A percentile compares a stretch with the other conserved stretches of the same genome.
Conservation (phyloP, 1,140 invertebrate species). For the Phymastichus coffea region DNA sequence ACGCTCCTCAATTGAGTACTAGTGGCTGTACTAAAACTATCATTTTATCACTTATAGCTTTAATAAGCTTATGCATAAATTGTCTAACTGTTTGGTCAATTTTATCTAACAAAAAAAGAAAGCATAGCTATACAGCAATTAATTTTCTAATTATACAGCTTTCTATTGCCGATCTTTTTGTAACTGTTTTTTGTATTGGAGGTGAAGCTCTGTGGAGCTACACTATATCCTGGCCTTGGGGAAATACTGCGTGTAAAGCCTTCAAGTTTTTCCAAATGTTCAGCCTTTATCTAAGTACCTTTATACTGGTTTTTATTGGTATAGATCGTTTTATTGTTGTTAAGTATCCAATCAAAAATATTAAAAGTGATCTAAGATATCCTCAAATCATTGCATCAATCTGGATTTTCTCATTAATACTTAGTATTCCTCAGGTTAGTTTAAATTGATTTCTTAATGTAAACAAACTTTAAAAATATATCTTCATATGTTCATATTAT, state of each 20-base stretch:
- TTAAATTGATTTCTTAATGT: no score
- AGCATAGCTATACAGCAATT: slow-evolving; percentile 68
- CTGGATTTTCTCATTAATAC: slow-evolving; percentile 69
- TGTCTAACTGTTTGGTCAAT: slow-evolving; percentile 74
- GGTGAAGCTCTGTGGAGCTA: slow-evolving; percentile 79
- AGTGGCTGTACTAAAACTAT: slow-evolving; percentile 63
- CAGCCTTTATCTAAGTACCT: slow-evolving; percentile 80
- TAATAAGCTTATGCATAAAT: slow-evolving; percentile 74
- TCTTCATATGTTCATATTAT: no score
- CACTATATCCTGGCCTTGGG: slow-evolving; percentile 78
- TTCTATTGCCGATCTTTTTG: slow-evolving; percentile 73
- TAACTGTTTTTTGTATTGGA: slow-evolving; percentile 77
- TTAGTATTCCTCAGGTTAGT: slow-evolving; percentile 82
- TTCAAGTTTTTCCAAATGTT: slow-evolving; percentile 84
- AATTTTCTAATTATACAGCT: slow-evolving; percentile 77
- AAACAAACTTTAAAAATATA: no score
- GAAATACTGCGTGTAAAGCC: slow-evolving; percentile 74
- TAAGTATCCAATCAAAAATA: slow-evolving; percentile 75
- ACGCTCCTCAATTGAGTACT: slow-evolving; percentile 64
- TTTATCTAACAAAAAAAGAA: slow-evolving; percentile 57
- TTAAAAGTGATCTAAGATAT: slow-evolving; percentile 67
- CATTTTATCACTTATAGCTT: slow-evolving; percentile 67
- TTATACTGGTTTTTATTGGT: slow-evolving; percentile 78
- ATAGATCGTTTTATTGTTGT: slow-evolving; percentile 80
- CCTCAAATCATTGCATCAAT: slow-evolving; percentile 63